phyloP scores from a whole-genome alignment of 2,888 invertebrate species.

The Dryobotodes eremita region DNA sequence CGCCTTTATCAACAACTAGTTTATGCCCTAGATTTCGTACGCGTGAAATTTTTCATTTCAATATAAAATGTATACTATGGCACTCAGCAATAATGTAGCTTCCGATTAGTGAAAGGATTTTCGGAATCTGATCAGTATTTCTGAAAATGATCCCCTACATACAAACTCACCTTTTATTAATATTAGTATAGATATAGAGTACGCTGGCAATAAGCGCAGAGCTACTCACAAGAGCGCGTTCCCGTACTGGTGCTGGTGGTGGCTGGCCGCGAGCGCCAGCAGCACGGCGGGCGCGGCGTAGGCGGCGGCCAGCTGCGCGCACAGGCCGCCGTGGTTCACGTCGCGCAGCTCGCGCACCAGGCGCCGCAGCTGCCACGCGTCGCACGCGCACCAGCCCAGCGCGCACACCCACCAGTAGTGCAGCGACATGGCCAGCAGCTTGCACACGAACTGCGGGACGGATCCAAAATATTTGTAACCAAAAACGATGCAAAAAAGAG shows the following conservation, averaged over 20 bases:
- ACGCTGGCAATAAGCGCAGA: too few relatives aligned
- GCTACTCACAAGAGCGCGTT: conserved; percentile 97
- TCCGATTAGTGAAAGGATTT: neutral
- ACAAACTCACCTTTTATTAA: too few relatives aligned
- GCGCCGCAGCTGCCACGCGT: conserved; percentile 97
- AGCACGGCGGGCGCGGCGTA: conserved; percentile 98
- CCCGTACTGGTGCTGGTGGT: conserved; percentile 98
- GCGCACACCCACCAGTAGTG: conserved; percentile 98
- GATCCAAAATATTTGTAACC: rapidly evolving
- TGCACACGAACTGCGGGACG: conserved; percentile 93
- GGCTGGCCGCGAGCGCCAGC: conserved; percentile 97
- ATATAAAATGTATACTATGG: too few relatives aligned
- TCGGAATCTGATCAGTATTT: neutral
- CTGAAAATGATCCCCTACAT: too few relatives aligned
- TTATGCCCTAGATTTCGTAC: neutral
- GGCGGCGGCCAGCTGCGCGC: conserved; percentile 97
- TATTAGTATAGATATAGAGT: too few relatives aligned
- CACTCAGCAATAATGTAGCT: too few relatives aligned
- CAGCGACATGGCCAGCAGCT: conserved; percentile 96
- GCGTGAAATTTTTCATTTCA: too few relatives aligned
- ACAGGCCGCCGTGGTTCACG: conserved; percentile 98
- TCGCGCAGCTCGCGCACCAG: conserved; percentile 98
- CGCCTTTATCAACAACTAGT: neutral
- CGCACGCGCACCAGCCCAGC: conserved; percentile 97
- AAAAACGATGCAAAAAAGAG: too few relatives aligned